Percentiles rank a stretch among this genome's conserved stretches.
phyloP scores from a whole-genome alignment of 2,113 vertebrate species.

The Sebastes fasciatus region DNA sequence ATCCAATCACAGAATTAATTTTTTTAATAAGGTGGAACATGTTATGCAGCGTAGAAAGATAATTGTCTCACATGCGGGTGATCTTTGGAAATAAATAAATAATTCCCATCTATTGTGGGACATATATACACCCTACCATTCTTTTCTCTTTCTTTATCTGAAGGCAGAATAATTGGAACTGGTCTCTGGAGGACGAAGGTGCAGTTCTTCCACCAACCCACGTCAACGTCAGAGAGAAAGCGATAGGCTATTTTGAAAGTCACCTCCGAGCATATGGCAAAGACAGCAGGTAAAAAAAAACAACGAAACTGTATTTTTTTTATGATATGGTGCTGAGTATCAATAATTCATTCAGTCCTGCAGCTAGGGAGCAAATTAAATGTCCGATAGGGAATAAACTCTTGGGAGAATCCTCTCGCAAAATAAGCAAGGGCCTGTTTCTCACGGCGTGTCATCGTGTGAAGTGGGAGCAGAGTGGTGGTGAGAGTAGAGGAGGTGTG shows the following conservation, averaged over 20 bases:
- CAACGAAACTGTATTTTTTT: not conserved
- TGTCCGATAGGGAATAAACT: constrained; percentile 11
- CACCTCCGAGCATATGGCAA: constrained; percentile 4
- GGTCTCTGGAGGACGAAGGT: constrained; percentile 4
- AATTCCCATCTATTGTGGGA: not conserved
- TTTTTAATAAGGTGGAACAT: not conserved
- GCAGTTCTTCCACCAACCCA: not conserved
- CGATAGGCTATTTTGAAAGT: not conserved
- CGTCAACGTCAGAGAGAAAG: not conserved
- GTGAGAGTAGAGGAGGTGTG: constrained; percentile 20
- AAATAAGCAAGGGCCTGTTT: constrained; percentile 19
- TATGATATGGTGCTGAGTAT: constrained; percentile 14
- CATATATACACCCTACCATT: not conserved
- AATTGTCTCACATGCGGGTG: not conserved
- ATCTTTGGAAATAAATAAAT: not conserved
- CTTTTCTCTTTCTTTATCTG: not conserved
- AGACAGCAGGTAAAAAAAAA: constrained; percentile 17
- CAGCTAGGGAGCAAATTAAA: constrained; percentile 18
- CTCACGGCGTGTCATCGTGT: constrained; percentile 1
- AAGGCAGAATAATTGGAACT: not conserved
- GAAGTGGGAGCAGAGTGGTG: not conserved
- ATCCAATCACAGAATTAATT: not conserved
- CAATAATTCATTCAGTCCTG: constrained; percentile 40
- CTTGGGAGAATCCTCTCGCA: not conserved
- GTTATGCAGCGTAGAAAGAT: not conserved